Conservation (phyloP, 1,140 invertebrate genomes). For the Aricia agestis region DNA sequence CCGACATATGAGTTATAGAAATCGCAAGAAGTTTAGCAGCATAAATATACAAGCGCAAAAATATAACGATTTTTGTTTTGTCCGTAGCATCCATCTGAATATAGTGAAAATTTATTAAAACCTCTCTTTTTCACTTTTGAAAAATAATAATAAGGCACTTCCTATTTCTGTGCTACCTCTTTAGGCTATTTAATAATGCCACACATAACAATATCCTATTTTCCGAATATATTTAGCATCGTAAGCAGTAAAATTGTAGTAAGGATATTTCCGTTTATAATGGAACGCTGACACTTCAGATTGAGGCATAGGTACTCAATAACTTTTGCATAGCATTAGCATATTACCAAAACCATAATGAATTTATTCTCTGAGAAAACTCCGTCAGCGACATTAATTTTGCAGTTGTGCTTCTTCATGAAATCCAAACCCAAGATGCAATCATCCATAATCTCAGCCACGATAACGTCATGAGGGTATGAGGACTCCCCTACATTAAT, state of each 20-base stretch:
- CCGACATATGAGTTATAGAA: constrained; percentile 24
- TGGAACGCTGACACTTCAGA: constrained; percentile 27
- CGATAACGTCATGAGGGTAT: too few species aligned
- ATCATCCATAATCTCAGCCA: too few species aligned
- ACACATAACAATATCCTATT: constrained; percentile 31
- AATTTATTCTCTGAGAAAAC: too few species aligned
- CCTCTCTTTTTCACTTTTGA: constrained; percentile 19
- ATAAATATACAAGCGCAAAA: constrained; percentile 22
- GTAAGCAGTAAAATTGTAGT: constrained; percentile 35
- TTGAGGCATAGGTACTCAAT: constrained; percentile 28
- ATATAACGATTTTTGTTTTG: constrained; percentile 31
- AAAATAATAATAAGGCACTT: constrained; percentile 21
- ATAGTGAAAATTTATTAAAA: constrained; percentile 21
- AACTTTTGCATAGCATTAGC: constrained; percentile 34
- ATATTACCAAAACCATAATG: too few species aligned
- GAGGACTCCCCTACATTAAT: too few species aligned
- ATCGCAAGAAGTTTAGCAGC: constrained; percentile 12
- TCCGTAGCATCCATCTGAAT: constrained; percentile 27
- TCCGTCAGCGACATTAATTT: too few species aligned
- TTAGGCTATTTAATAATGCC: constrained; percentile 26
- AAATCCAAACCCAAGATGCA: too few species aligned
- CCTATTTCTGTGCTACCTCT: constrained; percentile 28
- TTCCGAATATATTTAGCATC: constrained; percentile 23
- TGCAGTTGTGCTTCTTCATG: too few species aligned
- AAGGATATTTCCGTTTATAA: constrained; percentile 29